These are phyloP conservation scores for Sebastes aleutianus DNA, from an alignment of 2,797 vertebrate genomes.

Conservation along the genomic window DNA sequence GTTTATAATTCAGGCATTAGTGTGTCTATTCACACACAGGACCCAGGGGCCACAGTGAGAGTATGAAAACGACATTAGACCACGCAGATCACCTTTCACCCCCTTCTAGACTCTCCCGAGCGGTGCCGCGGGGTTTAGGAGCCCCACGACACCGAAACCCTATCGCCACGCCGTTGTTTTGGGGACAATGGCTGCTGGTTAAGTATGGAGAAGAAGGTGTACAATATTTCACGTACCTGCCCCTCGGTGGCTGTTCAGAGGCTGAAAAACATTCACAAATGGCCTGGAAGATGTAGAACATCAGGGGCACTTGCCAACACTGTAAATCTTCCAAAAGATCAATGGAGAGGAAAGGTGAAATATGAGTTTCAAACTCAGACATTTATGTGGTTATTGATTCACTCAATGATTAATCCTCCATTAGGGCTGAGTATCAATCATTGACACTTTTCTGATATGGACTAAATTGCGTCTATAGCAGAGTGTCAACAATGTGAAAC, in stretches of 20 bases:
- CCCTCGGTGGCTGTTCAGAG: constrained; percentile 37
- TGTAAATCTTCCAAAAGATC: constrained; percentile 38
- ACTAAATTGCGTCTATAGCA: not conserved
- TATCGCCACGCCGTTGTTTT: constrained; percentile 71
- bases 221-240: constrained; percentile 49
- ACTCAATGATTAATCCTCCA: not conserved
- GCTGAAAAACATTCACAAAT: constrained; percentile 35
- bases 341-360: not conserved
- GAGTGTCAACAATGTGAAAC: not conserved
- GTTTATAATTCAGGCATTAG: constrained; percentile 53
- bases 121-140: constrained; percentile 59
- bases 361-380: not conserved
- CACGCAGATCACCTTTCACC: constrained; percentile 77
- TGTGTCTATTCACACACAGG: constrained; percentile 44
- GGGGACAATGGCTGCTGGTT: constrained; percentile 74
- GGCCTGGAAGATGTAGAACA: constrained; percentile 51
- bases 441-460: not conserved
- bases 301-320: not conserved
- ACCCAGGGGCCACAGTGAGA: constrained; percentile 61
- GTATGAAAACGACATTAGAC: constrained; percentile 70
- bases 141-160: constrained; percentile 69
- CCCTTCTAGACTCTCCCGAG: constrained; percentile 49
- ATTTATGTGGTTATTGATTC: not conserved
- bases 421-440: not conserved
- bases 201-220: constrained; percentile 62